phyloP scores from a whole-genome alignment of 2,113 vertebrate genomes.

The Ciconia maguari region DNA sequence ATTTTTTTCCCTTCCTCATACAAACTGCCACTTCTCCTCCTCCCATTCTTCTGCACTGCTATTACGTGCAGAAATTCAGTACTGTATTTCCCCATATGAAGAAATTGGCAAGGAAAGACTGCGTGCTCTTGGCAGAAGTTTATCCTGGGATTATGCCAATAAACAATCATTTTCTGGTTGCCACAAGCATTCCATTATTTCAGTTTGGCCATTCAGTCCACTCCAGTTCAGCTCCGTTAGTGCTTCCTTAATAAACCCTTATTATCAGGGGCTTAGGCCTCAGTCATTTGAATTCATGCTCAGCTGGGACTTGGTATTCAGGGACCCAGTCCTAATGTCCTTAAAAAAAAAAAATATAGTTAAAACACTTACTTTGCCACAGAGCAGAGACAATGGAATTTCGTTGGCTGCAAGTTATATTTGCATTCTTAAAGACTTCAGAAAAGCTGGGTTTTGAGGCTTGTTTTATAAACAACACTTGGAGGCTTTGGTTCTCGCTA shows the following conservation, averaged over 20 bases:
- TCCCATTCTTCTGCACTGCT: not conserved
- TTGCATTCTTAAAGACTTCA: constrained; percentile 23
- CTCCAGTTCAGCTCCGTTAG: constrained; percentile 8
- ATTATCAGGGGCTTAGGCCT: constrained; percentile 47
- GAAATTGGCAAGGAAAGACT: constrained; percentile 25
- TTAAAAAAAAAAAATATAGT: not conserved
- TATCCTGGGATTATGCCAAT: constrained; percentile 43
- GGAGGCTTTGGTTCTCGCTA: not conserved
- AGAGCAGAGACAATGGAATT: constrained; percentile 22
- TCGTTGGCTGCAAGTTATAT: not conserved
- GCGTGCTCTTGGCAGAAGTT: constrained; percentile 50
- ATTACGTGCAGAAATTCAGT: constrained; percentile 40
- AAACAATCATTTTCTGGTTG: constrained; percentile 61
- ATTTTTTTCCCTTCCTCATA: not conserved
- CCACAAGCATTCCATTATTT: constrained; percentile 63
- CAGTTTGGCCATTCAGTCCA: constrained; percentile 11
- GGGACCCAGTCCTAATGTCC: not conserved
- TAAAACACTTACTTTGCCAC: constrained; percentile 1
- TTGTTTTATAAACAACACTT: constrained; percentile 54
- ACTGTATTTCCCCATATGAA: constrained; percentile 48
- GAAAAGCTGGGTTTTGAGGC: constrained; percentile 32
- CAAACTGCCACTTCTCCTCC: not conserved
- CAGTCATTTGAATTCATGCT: constrained; percentile 32
- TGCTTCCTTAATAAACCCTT: constrained; percentile 44
- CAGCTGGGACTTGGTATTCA: constrained; percentile 16